Evolutionary conservation across 2,797 vertebrate species (phyloP).

Genomic region (Lycodopsis pacificus): DNA sequence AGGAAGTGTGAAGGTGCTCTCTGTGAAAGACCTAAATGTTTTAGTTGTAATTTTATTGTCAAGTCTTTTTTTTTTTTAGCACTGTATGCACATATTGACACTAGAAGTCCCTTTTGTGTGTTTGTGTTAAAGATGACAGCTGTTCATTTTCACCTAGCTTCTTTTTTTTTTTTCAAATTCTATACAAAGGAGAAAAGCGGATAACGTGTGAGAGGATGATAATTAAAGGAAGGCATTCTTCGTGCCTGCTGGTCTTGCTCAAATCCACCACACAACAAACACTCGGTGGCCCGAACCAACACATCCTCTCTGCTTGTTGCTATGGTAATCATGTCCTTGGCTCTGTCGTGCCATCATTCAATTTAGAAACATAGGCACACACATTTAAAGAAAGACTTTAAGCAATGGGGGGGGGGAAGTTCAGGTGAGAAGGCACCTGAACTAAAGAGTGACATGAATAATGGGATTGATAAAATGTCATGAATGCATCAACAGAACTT

Average conservation of each 20-base stretch:
- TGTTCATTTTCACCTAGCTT: background rate
- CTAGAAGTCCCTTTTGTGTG: background rate
- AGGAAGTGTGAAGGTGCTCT: constrained; percentile 26
- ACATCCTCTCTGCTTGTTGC: constrained; percentile 70
- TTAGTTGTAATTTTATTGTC: background rate
- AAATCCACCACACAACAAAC: constrained; percentile 54
- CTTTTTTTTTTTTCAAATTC: background rate
- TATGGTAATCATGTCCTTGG: constrained; percentile 71
- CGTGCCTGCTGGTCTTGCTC: constrained; percentile 38
- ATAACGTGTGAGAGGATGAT: constrained; percentile 32
- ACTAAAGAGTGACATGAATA: background rate
- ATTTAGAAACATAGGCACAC: constrained; percentile 28
- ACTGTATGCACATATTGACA: constrained; percentile 2
- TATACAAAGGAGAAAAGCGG: background rate
- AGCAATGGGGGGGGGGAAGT: background rate
- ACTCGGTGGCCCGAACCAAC: constrained; percentile 41
- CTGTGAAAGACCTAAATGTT: background rate
- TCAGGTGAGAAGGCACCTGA: constrained; percentile 16
- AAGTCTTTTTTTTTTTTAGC: background rate
- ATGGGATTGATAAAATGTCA: background rate
- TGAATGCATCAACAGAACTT: background rate
- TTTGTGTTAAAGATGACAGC: constrained; percentile 14
- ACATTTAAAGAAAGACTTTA: constrained; percentile 8
- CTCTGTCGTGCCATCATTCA: constrained; percentile 55
- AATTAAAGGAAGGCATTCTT: constrained; percentile 45